phyloP scores from a whole-genome alignment of 2,888 invertebrate genomes.

The Drosophila kuntzei region DNA sequence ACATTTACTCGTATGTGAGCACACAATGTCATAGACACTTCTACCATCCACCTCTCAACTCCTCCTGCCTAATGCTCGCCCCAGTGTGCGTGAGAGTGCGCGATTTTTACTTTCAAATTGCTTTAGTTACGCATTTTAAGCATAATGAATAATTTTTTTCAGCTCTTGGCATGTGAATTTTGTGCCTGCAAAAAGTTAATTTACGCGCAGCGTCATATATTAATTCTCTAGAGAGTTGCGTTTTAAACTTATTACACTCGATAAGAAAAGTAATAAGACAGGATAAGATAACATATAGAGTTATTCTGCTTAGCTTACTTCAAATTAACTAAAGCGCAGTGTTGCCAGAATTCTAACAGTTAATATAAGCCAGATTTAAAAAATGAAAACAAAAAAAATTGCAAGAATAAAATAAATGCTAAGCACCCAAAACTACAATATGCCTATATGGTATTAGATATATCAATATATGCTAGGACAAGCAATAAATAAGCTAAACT shows the following conservation, averaged over 20 bases:
- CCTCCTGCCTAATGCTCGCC: not conserved
- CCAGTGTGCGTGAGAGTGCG: conserved; percentile 39
- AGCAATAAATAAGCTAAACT: too few relatives aligned
- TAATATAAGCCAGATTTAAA: too few relatives aligned
- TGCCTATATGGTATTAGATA: too few relatives aligned
- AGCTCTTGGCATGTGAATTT: conserved; percentile 21
- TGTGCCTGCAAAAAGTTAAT: conserved; percentile 55
- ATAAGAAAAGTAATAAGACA: conserved; percentile 10
- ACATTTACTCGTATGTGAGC: conserved; percentile 55
- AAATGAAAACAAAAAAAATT: too few relatives aligned
- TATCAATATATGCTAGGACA: too few relatives aligned
- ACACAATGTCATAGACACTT: conserved; percentile 39
- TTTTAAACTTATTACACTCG: conserved; percentile 44
- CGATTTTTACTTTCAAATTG: conserved; percentile 73
- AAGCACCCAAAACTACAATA: too few relatives aligned
- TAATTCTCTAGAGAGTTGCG: conserved; percentile 50
- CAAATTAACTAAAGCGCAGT: too few relatives aligned
- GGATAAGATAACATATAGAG: conserved; percentile 2
- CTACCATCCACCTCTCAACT: not conserved
- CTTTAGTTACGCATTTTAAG: conserved; percentile 78
- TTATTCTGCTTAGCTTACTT: not conserved
- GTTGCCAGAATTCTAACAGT: too few relatives aligned
- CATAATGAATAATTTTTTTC: conserved; percentile 74
- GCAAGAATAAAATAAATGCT: too few relatives aligned
- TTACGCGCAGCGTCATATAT: conserved; percentile 41